Conservation (phyloP, 35 echinoderm and acorn worm genomes). For the Ophiothrix spiculata region DNA sequence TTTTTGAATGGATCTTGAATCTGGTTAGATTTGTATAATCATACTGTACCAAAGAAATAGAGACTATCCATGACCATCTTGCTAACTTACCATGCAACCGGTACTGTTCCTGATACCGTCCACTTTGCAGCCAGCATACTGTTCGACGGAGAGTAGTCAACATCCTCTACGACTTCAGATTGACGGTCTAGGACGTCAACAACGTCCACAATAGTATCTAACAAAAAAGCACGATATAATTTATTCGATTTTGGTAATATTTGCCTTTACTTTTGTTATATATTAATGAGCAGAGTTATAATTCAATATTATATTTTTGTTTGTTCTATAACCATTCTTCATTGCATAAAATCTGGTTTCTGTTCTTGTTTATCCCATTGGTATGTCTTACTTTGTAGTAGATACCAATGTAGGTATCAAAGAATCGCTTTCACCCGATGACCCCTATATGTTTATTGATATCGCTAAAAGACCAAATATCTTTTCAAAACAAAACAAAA, state of each 20-base stretch:
- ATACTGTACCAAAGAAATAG: no score
- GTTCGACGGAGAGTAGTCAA: background rate
- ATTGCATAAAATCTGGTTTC: background rate
- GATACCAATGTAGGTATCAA: no score
- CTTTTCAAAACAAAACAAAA: no score
- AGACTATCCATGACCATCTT: no score
- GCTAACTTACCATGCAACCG: background rate
- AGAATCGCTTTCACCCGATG: no score
- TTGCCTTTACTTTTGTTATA: background rate
- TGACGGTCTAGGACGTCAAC: background rate
- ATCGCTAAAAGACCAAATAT: no score
- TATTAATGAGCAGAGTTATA: background rate
- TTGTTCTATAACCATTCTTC: background rate
- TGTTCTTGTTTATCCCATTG: no score
- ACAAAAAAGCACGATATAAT: no score
- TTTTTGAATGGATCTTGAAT: no score
- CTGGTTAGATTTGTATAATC: no score
- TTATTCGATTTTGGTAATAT: background rate
- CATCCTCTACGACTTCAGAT: background rate
- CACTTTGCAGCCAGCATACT: background rate
- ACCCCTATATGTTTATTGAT: no score
- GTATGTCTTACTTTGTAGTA: no score
- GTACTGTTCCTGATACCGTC: background rate
- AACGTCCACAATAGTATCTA: background rate
- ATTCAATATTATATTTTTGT: background rate